Evolutionary conservation across 2,797 vertebrate genomes (phyloP).

Genomic region (Sebastes diploproa): DNA sequence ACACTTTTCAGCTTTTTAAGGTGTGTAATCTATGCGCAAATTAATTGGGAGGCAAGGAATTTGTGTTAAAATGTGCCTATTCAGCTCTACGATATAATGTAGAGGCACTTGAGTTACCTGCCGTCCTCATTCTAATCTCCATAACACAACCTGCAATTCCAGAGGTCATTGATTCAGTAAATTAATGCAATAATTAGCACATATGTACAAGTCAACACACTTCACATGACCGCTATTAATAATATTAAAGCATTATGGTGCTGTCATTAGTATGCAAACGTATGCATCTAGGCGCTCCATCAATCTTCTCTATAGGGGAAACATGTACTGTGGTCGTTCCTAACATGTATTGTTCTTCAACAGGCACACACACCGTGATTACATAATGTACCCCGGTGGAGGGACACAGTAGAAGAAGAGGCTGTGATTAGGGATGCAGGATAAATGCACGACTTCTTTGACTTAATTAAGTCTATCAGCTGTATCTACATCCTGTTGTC

Average conservation of each 20-base stretch:
- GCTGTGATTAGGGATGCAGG: not conserved
- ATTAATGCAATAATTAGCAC: constrained; percentile 34
- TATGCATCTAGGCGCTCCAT: constrained; percentile 50
- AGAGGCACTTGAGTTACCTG: not conserved
- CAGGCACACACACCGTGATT: not conserved
- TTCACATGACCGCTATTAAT: constrained; percentile 15
- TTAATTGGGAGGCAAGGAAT: not conserved
- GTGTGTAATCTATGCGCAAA: constrained; percentile 13
- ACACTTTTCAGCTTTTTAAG: not conserved
- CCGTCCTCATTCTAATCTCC: constrained; percentile 8
- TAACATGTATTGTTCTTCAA: constrained; percentile 1
- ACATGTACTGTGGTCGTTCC: not conserved
- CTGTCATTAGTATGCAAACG: constrained; percentile 53
- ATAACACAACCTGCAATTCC: constrained; percentile 10
- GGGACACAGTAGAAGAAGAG: not conserved
- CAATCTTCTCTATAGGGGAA: constrained; percentile 7
- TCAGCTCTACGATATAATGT: not conserved
- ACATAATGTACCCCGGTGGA: not conserved
- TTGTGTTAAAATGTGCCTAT: constrained; percentile 9
- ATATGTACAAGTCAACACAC: constrained; percentile 11
- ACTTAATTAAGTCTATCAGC: not conserved
- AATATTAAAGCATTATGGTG: constrained; percentile 16
- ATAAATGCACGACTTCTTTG: not conserved
- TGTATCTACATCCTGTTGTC: not conserved
- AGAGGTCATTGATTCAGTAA: constrained; percentile 39